Base-by-base conservation (phyloP, 2,888 invertebrate species). In the Clivina fossor region DNA sequence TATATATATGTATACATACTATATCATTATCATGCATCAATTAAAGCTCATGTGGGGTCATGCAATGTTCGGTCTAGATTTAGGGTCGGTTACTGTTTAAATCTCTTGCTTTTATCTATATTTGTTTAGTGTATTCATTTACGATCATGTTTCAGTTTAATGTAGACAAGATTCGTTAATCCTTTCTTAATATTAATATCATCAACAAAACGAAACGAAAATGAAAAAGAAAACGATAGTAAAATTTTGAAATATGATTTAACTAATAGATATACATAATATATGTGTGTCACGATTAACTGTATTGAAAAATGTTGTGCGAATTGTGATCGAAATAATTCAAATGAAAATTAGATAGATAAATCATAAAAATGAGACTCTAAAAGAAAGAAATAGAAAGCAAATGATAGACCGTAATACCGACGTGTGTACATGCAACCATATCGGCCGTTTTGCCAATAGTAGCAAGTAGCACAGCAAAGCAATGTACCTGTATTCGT, bases 111-210 rank as follows among this genome's bases (percentile, higher is more conserved):
- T 68, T 70, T 69, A 69, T 62, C 64, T 63, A 55, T 63, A 62
- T 66, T 57, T 68, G 68, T 71, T 71, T 71, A 71, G 68, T 70
- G 70, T 69, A 63, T 62, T 62, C 63, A 68, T 69, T 69, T 68
- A 68, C 64, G 67, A 60, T 66, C 63, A 66, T 69, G 63, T 69
- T 68, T 68, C 67, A 65, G 64, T 69, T 71, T 70, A 66, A 64
- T 66, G 66, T 68, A 37, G 35, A 53, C 43, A 44, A 53, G 40
- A 41, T 41, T 43, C 43, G 43, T 30, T 51, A 51, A 13, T 11
- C 19, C 15, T 33, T 13, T 18, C 26, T 49, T n/a, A 49, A 49
- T 22, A 38, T 28, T 13, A 41, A 40, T 40, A 18, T 32, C 11
- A 38, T 38, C 28, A n/a, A 50, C 40, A 41, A 4, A 50, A 50